These are phyloP conservation scores for Drosophila triauraria DNA, from an alignment of 1,140 invertebrate genomes.

Conservation along the genomic window DNA sequence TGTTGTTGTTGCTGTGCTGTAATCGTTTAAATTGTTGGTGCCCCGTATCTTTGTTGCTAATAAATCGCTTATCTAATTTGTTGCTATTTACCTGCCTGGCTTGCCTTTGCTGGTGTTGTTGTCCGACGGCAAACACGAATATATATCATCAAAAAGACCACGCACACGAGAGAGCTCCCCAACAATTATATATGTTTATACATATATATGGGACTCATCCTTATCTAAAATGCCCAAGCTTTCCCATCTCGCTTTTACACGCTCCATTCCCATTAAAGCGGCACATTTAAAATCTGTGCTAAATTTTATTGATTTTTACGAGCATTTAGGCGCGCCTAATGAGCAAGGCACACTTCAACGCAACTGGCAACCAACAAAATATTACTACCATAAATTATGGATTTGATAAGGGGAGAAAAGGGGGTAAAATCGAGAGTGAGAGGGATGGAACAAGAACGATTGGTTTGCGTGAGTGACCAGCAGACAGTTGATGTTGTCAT, in stretches of 20 bases:
- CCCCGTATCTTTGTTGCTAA: slow-evolving; percentile 55
- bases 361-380: slow-evolving; percentile 18
- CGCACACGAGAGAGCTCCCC: slow-evolving; percentile 34
- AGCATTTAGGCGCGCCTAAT: slow-evolving; percentile 46
- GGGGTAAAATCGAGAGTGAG: slow-evolving; percentile 1
- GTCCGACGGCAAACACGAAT: slow-evolving; percentile 48
- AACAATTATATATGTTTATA: not conserved
- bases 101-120: slow-evolving; percentile 28
- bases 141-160: slow-evolving; percentile 45
- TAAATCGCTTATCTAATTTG: slow-evolving; percentile 78
- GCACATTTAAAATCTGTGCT: slow-evolving; percentile 64
- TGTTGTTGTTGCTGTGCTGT: slow-evolving; percentile 42
- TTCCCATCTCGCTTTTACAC: slow-evolving; percentile 28
- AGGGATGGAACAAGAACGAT: not conserved
- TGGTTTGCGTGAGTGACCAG: slow-evolving; percentile 5
- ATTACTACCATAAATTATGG: slow-evolving; percentile 44
- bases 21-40: slow-evolving; percentile 33
- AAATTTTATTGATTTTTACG: slow-evolving; percentile 71
- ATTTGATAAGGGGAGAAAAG: slow-evolving; percentile 43
- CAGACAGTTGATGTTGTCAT: slow-evolving; percentile 13
- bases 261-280: slow-evolving; percentile 43
- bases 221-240: slow-evolving; percentile 22
- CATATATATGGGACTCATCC: not conserved
- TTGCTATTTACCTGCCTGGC: slow-evolving; percentile 58
- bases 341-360: slow-evolving; percentile 27